Conservation (phyloP, 2,888 invertebrate genomes). For the Clusia tigrina region DNA sequence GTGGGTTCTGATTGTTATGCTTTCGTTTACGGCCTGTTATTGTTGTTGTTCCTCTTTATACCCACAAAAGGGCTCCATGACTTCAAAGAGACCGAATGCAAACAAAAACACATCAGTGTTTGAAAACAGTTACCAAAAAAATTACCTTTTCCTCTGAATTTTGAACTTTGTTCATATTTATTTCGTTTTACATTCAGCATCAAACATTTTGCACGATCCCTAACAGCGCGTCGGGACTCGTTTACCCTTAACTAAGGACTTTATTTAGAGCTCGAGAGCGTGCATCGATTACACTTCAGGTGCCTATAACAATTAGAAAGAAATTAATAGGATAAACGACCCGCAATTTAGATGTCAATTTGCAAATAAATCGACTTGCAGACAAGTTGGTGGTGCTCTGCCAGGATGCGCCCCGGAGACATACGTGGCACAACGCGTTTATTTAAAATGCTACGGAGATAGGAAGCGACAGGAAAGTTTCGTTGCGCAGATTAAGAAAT, state of each 20-base stretch:
- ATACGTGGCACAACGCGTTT: too few relatives aligned
- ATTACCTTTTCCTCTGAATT: neutral
- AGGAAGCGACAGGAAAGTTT: too few relatives aligned
- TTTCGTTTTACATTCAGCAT: neutral
- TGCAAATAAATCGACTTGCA: neutral
- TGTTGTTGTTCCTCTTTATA: neutral
- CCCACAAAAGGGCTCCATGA: too few relatives aligned
- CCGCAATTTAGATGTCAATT: conserved; percentile 7
- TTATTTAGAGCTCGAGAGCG: conserved; percentile 13
- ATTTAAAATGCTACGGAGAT: too few relatives aligned
- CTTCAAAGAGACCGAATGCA: too few relatives aligned
- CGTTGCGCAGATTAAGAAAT: too few relatives aligned
- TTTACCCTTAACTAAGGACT: too few relatives aligned
- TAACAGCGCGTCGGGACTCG: too few relatives aligned
- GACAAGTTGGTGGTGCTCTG: neutral
- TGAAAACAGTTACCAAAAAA: neutral
- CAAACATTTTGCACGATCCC: neutral
- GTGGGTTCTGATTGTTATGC: conserved; percentile 14
- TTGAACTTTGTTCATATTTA: neutral
- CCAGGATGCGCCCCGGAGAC: too few relatives aligned
- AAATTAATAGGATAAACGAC: conserved; percentile 55
- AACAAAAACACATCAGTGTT: too few relatives aligned
- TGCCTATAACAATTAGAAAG: conserved; percentile 52
- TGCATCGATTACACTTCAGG: conserved; percentile 51
- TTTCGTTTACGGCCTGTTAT: conserved; percentile 6